Conservation (phyloP, 2,113 vertebrate species). For the Gasterosteus nipponicus region DNA sequence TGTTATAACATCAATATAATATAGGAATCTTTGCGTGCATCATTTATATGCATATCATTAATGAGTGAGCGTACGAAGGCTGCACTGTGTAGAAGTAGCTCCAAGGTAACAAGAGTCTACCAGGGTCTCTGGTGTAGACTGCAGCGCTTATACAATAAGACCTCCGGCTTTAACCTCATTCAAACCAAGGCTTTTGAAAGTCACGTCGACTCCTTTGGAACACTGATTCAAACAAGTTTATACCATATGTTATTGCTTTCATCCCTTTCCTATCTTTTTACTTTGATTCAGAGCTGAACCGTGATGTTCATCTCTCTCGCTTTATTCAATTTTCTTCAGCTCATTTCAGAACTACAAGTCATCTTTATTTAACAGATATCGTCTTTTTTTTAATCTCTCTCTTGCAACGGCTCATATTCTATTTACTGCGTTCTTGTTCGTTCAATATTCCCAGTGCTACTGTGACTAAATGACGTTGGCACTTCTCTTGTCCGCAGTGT, state of each 20-base stretch:
- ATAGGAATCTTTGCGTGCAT: neutral
- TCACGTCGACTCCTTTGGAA: neutral
- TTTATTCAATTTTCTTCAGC: neutral
- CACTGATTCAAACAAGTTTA: neutral
- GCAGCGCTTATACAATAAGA: neutral
- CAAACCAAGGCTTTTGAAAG: neutral
- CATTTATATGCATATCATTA: too few species aligned
- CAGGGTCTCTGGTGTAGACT: neutral
- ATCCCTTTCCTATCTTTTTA: neutral
- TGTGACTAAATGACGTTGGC: constrained; percentile 2
- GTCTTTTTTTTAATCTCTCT: neutral
- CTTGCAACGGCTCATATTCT: neutral
- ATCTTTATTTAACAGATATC: neutral
- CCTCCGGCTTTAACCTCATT: neutral
- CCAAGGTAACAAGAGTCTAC: neutral
- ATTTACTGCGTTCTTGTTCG: neutral
- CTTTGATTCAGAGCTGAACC: constrained; percentile 5
- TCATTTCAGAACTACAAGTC: neutral
- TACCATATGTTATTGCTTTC: too few species aligned
- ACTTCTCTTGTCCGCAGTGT: constrained; percentile 82
- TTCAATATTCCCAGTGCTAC: neutral
- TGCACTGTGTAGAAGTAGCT: neutral
- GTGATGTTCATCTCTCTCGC: neutral
- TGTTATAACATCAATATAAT: neutral
- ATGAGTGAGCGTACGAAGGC: neutral